Evolutionary conservation across 1,140 invertebrate species (phyloP), one percentile per base, ranked within the genome.

Genomic region (Papilio xuthus): DNA sequence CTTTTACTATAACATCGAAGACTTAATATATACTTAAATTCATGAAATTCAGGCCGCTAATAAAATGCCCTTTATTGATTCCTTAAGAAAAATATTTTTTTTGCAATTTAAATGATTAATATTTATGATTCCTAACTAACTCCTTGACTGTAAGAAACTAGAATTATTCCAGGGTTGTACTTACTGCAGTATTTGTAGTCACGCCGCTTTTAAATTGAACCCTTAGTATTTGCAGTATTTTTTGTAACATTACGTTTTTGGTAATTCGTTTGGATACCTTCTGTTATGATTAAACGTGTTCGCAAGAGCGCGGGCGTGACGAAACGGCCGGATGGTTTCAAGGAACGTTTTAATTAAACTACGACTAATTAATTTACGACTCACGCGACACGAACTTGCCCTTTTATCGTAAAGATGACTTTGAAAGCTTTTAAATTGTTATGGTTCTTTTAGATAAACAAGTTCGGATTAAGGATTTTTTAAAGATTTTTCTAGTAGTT

Each of bases 261-360:
- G 79, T 86, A 85, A 85, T 83, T 79, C 81, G 77, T 81, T 81
- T 56, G 74, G 83, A 87, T 86, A 88, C 86, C 82, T 88, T 82
- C 78, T 79, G 81, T 85, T 89, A 89, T 90, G 88, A 90, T 88
- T 84, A 86, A 90, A 90, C 88, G 85, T 89, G 86, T 89, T 84
- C 77, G 78, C 78, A 76, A 81, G 77, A 78, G 60, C 67, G 47
- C 56, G 79, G 80, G 82, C 87, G 85, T 87, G 87, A 87, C 86
- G 85, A 82, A 86, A 82, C 76, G 83, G 81, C 84, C 82, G 82
- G 82, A 77, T 78, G 69, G 78, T 67, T 76, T 80, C 81, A 83
- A 82, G 83, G 78, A 78, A 80, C 82, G 70, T 83, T 81, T 81
- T 81, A 83, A 84, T 84, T 82, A 79, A 76, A 82, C 41, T 77